Base-by-base conservation (phyloP, 2,888 invertebrate species). In the Chironomus riparius region DNA sequence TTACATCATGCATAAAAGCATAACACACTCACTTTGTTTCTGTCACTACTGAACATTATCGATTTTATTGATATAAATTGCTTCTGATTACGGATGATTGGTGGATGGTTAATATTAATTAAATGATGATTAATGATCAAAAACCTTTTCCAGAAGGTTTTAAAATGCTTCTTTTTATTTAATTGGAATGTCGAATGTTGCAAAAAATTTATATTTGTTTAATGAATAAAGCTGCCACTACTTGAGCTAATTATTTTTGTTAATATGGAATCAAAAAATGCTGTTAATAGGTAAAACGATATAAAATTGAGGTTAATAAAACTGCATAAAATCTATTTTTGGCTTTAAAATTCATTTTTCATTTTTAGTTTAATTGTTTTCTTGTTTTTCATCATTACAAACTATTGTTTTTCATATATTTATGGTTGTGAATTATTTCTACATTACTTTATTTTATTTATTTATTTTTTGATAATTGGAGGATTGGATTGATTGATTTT, bases 261-360 rank as follows among this genome's bases (percentile, higher is more conserved):
- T 24, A 24, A 56, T 6, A 56, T n/a, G 56, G 56, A 18, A 18
- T 56, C 18, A 56, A n/a, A 15, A 65, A 65, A 24, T 65, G 24
- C 21, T 24, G 65, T 24, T 65, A 24, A 24, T 21, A 3, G 18
- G 6, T 12, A 65, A 24, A 65, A 24, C n/a, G 3, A 21, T 65
- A 4, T 21, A 65, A 2, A 22, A 65, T 6, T 24, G 24, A 21
- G 24, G 65, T 65, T 65, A 65, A 65, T 65, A 65, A 65, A 65
- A 65, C 18, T 65, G 65, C 65, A 13, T 22, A 65, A 21, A 13
- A 24, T 65, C 56, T 21, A 13, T 21, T 65, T 65, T 65, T 65
- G 65, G 65, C 24, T 65, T 65, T 65, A 65, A 65, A 65, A 65
- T 38, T 65, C 65, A 65, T 65, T 65, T 65, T 62, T 38, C 38